A percentile compares a stretch with the other conserved stretches of the same genome.
These are phyloP conservation scores for Tortricodes alternella DNA, from an alignment of 2,888 invertebrate species.

Conservation along the genomic window DNA sequence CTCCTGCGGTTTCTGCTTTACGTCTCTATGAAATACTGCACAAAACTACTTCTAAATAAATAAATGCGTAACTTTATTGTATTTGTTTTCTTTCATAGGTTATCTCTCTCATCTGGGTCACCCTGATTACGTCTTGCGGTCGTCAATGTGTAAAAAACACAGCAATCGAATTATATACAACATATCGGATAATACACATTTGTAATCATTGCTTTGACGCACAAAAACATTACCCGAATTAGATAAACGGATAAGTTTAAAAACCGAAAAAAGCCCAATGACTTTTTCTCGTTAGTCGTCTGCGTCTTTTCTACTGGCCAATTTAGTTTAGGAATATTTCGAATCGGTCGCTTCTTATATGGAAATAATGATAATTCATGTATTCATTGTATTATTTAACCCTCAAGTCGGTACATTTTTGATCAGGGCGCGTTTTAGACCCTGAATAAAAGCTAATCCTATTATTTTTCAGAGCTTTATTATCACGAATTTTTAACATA, in stretches of 20 bases:
- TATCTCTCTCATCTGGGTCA: constrained; percentile 19
- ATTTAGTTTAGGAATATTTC: too few relatives aligned
- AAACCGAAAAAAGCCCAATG: too few relatives aligned
- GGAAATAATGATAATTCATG: too few relatives aligned
- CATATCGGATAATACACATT: constrained; percentile 20
- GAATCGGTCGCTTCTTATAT: too few relatives aligned
- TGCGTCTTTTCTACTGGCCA: background rate
- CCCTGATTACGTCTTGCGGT: constrained; percentile 8
- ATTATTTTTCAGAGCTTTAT: too few relatives aligned
- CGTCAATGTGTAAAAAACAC: constrained; percentile 17
- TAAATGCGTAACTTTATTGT: constrained; percentile 4
- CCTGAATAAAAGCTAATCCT: too few relatives aligned
- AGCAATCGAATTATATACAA: constrained; percentile 20
- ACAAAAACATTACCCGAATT: constrained; percentile 42
- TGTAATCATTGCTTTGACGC: constrained; percentile 35
- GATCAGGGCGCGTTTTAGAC: too few relatives aligned
- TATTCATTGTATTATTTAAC: too few relatives aligned
- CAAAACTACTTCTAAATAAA: too few relatives aligned
- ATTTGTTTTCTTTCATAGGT: constrained; percentile 22
- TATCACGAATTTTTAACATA: too few relatives aligned
- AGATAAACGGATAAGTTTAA: constrained; percentile 28
- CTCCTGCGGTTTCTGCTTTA: background rate
- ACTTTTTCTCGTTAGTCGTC: too few relatives aligned
- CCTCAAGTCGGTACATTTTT: too few relatives aligned
- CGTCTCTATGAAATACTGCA: background rate